Evolutionary conservation across 2,113 vertebrate genomes (phyloP).

Genomic region (Pseudorhombus dupliciocellatus): DNA sequence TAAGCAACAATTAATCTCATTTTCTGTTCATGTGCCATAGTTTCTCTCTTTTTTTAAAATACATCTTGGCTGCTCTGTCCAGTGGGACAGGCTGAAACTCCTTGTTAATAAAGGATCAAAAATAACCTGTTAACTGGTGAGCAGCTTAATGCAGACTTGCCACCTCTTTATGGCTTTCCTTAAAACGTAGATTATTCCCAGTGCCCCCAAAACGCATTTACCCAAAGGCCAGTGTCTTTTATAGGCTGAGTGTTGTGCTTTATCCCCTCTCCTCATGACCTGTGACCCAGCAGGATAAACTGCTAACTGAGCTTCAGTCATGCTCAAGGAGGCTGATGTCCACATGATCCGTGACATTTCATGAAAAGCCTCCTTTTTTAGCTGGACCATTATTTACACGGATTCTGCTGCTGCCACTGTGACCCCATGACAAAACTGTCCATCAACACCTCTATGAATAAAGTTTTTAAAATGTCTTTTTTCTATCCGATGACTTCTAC

Average conservation of each 20-base stretch:
- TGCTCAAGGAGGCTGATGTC: constrained; percentile 69
- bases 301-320: constrained; percentile 72
- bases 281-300: constrained; percentile 72
- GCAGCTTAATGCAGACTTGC: constrained; percentile 4
- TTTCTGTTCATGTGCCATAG: not conserved
- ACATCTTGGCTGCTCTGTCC: not conserved
- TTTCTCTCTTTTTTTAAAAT: not conserved
- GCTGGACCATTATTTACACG: constrained; percentile 5
- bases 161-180: constrained; percentile 25
- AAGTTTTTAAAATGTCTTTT: not conserved
- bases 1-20: not conserved
- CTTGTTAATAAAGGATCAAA: not conserved
- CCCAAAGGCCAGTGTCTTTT: constrained; percentile 55
- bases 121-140: constrained; percentile 5
- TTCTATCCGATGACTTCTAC: not conserved
- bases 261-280: constrained; percentile 69
- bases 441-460: not conserved
- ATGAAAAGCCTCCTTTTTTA: constrained; percentile 36
- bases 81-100: not conserved
- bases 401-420: not conserved
- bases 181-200: constrained; percentile 40
- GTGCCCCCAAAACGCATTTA: constrained; percentile 37
- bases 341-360: constrained; percentile 67
- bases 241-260: constrained; percentile 62
- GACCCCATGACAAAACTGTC: constrained; percentile 1